Evolutionary conservation across 2,797 vertebrate species (phyloP).

Genomic region (Chelmon rostratus): DNA sequence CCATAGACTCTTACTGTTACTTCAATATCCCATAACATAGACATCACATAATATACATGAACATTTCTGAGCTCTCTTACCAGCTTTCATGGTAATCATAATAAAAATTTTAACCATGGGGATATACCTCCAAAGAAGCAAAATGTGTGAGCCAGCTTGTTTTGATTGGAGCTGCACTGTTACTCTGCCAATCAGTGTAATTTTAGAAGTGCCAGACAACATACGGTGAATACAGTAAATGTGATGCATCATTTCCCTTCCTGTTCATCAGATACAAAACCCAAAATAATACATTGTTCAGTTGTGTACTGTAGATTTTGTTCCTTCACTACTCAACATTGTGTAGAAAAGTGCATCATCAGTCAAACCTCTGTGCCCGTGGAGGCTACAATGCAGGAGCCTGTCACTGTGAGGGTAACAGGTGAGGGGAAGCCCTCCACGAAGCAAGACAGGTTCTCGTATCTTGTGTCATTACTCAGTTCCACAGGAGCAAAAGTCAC

Average conservation of each 20-base stretch:
- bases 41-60: neutral
- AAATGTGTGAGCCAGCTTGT: neutral
- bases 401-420: conserved; percentile 86
- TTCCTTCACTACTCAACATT: neutral
- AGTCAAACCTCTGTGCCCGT: conserved; percentile 87
- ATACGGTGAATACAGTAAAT: neutral
- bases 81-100: neutral
- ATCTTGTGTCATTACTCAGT: conserved; percentile 81
- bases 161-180: neutral
- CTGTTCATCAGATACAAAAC: neutral
- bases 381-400: conserved; percentile 84
- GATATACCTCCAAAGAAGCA: neutral
- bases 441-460: conserved; percentile 86
- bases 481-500: conserved; percentile 87
- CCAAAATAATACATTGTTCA: neutral
- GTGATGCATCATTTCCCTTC: neutral
- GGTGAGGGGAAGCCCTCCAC: conserved; percentile 83
- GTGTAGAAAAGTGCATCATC: neutral
- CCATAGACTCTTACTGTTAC: neutral
- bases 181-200: neutral
- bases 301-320: neutral
- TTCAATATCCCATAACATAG: neutral
- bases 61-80: too few relatives aligned
- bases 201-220: neutral
- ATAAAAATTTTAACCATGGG: neutral